Percentiles rank a stretch among this genome's conserved stretches.
phyloP scores from a whole-genome alignment of 2,888 invertebrate species.

The Miltochrista miniata region DNA sequence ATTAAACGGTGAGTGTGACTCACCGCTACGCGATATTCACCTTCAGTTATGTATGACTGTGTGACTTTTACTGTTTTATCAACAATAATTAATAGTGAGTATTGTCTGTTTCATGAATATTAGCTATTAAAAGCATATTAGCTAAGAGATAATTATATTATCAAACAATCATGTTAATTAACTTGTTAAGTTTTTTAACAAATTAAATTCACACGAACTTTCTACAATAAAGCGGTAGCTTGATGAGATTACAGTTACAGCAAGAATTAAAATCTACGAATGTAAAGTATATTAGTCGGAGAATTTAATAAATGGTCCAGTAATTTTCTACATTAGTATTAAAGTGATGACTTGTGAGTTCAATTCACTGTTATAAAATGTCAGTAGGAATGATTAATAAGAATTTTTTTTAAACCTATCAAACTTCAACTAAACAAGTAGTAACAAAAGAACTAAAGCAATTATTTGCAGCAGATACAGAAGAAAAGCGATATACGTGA shows the following conservation, averaged over 20 bases:
- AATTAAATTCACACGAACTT: slow-evolving; percentile 18
- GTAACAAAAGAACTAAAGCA: too few species aligned
- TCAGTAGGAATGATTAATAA: too few species aligned
- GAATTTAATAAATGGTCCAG: background rate
- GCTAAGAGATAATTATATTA: slow-evolving; percentile 21
- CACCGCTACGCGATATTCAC: slow-evolving; percentile 11
- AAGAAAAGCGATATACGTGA: too few species aligned
- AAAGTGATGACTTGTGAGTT: background rate
- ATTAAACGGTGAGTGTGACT: background rate
- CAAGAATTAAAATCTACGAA: slow-evolving; percentile 22
- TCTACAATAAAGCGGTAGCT: slow-evolving; percentile 33
- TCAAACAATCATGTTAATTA: slow-evolving; percentile 15
- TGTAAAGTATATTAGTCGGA: slow-evolving; percentile 7
- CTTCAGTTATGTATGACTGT: slow-evolving; percentile 6
- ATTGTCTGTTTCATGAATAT: slow-evolving; percentile 18
- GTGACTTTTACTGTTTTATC: too few species aligned
- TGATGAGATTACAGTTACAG: slow-evolving; percentile 53
- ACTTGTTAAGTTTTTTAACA: slow-evolving; percentile 19
- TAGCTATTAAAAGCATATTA: slow-evolving; percentile 34
- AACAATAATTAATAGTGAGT: too few species aligned
- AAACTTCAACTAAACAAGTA: too few species aligned
- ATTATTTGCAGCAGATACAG: too few species aligned
- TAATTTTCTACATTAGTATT: too few species aligned
- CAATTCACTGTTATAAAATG: too few species aligned
- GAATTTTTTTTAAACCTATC: too few species aligned